Evolutionary conservation across 2,888 invertebrate genomes (phyloP).

Genomic region (Pherbina coryleti): DNA sequence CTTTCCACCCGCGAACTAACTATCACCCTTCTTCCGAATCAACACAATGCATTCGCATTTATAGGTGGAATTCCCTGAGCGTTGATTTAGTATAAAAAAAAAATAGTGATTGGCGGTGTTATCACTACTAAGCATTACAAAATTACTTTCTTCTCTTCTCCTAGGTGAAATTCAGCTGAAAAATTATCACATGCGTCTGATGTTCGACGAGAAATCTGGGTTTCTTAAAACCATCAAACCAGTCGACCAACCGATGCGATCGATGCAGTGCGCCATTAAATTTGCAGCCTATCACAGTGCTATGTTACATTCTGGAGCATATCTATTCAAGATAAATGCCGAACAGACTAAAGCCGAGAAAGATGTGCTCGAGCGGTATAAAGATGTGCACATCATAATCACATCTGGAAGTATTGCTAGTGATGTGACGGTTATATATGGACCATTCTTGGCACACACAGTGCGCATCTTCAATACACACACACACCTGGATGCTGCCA

Average conservation of each 20-base stretch:
- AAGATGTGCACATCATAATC: conserved; percentile 82
- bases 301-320: conserved; percentile 95
- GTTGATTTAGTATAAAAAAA: too few species aligned
- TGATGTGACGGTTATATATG: conserved; percentile 86
- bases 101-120: too few species aligned
- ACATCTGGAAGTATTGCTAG: conserved; percentile 88
- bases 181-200: conserved; percentile 81
- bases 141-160: too few species aligned
- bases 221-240: conserved; percentile 80
- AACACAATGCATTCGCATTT: too few species aligned
- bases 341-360: conserved; percentile 86
- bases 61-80: too few species aligned
- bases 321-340: conserved; percentile 91
- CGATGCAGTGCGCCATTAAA: conserved; percentile 82
- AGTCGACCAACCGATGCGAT: conserved; percentile 72
- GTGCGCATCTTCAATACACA: conserved; percentile 83
- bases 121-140: neutral
- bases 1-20: too few species aligned
- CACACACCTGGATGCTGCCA: conserved; percentile 78
- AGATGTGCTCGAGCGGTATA: conserved; percentile 81
- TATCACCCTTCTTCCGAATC: too few species aligned
- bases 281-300: conserved; percentile 93
- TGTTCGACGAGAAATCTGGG: conserved; percentile 86
- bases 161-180: conserved; percentile 85
- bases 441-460: conserved; percentile 83